These are phyloP conservation scores for Sepioteuthis lessoniana DNA, from an alignment of 2,888 invertebrate genomes.

Conservation along the genomic window DNA sequence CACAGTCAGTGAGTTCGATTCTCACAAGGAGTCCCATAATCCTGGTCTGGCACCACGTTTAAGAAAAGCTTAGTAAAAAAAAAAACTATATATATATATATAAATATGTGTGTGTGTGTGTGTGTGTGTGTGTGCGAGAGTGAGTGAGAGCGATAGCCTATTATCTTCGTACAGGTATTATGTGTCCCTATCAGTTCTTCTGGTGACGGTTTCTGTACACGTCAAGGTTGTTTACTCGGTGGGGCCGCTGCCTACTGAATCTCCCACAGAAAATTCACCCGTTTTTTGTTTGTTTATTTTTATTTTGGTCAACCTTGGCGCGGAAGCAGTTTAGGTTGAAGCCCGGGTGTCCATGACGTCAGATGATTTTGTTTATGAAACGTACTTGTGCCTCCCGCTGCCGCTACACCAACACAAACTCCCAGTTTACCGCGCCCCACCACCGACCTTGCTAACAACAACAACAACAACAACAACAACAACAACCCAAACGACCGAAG, in stretches of 20 bases:
- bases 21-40: too few relatives aligned
- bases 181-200: not conserved
- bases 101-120: not conserved
- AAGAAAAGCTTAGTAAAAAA: too few relatives aligned
- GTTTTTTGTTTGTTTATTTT: not conserved
- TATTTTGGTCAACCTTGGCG: not conserved
- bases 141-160: not conserved
- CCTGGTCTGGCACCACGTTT: too few relatives aligned
- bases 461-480: not conserved
- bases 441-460: not conserved
- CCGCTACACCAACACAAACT: not conserved
- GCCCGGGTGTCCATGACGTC: conserved; percentile 33
- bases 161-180: not conserved
- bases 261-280: not conserved
- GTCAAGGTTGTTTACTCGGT: not conserved
- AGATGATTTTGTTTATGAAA: conserved; percentile 18
- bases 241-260: not conserved
- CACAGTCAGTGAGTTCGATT: too few relatives aligned
- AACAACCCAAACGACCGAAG: not conserved
- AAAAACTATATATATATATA: not conserved
- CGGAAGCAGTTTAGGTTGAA: not conserved
- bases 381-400: not conserved
- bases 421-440: not conserved
- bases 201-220: not conserved
- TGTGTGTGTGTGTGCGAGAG: not conserved